Conservation (phyloP, 2,888 invertebrate species). For the Macrophya annulata region DNA sequence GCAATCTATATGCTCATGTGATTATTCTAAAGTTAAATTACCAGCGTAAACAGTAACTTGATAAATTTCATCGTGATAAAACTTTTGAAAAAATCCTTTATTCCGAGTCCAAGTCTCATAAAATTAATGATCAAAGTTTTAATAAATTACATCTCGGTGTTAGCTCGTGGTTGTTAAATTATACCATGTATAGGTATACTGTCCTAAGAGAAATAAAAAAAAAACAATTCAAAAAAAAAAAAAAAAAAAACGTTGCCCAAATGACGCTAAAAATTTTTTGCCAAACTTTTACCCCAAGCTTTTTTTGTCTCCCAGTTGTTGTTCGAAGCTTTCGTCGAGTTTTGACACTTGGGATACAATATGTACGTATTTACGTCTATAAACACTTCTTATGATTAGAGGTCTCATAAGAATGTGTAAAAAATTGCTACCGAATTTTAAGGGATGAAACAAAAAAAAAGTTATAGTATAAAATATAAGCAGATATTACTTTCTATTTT, state of each 20-base stretch:
- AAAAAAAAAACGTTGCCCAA: not conserved
- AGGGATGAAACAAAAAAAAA: not conserved
- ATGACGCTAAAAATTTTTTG: not conserved
- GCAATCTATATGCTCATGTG: too few species aligned
- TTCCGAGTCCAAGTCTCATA: not conserved
- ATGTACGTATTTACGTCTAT: not conserved
- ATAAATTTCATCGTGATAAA: not conserved
- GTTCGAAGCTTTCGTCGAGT: slow-evolving; percentile 13
- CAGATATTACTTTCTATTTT: not conserved
- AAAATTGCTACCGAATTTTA: not conserved
- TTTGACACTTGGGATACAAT: not conserved
- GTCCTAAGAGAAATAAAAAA: not conserved
- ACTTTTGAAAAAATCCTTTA: not conserved
- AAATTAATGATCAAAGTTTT: slow-evolving; percentile 21
- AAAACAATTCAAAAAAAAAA: too few species aligned
- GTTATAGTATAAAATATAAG: not conserved
- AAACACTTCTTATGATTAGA: not conserved
- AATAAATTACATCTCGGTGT: not conserved
- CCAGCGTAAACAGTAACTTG: not conserved
- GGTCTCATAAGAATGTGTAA: not conserved
- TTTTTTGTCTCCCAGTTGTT: not conserved
- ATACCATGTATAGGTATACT: not conserved
- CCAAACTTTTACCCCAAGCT: not conserved
- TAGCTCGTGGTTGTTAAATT: not conserved
- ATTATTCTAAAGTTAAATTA: not conserved